Evolutionary conservation across 2,113 vertebrate genomes (phyloP), one percentile per base, ranked within the genome.

Genomic region (Osmerus eperlanus): DNA sequence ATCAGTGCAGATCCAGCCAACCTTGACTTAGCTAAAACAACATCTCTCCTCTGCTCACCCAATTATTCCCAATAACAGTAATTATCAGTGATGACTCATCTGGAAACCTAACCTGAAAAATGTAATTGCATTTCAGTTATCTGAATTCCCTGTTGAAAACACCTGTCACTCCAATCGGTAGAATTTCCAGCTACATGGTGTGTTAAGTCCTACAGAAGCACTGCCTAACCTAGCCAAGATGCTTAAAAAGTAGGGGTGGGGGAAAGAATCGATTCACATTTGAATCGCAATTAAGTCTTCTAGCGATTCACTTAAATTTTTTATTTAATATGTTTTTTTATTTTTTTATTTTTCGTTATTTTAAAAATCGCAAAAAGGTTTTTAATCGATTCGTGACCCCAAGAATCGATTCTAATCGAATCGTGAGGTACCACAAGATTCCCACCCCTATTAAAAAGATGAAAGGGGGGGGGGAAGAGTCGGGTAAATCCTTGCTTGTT

Each of bases 61-160:
- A 65, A 80, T 85, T 65, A 73, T 71, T 62, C 76, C 68, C 74
- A 62, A 81, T 79, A 72, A 8, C 59, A 65, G 63, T 78, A 73
- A 74, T 81, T 81, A 84, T 86, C 83, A 65, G 54, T 21, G 67
- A 74, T 36, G 67, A 77, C 68, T 84, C 72, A 7, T 53, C 72
- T 77, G 72, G 65, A 74, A 85, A 69, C 73, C 74, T 76, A 76
- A 81, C 76, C 53, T 64, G 62, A 59, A 72, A 80, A 88, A 86
- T 84, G 87, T 70, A 72, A 88, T 84, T 68, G 75, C 78, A 77
- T 87, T 86, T 80, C 87, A 87, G 87, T 90, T 84, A 86, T 82
- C 52, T 73, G 66, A 28, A 73, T 70, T 86, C 83, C 60, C 58
- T 3, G 51, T 69, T 77, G 79, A 83, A 84, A 86, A 84, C 59